Evolutionary conservation across 1,140 invertebrate species (phyloP).

Genomic region (Cecropterus lyciades): DNA sequence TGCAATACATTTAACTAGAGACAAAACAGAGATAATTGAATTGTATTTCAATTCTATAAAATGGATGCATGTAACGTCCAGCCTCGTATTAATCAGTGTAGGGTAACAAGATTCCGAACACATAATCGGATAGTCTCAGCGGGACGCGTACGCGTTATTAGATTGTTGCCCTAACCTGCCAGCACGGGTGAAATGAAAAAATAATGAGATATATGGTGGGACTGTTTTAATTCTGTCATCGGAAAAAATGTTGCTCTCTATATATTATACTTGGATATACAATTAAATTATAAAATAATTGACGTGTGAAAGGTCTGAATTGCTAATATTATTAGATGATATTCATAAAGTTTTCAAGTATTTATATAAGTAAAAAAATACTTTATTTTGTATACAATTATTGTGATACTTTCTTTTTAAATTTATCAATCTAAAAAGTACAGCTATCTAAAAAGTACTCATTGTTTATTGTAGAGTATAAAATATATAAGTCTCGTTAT

Average conservation of each 20-base stretch:
- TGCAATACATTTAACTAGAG: conserved; percentile 33
- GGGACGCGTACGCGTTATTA: conserved; percentile 76
- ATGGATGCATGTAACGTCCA: conserved; percentile 50
- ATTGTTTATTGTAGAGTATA: too few relatives aligned
- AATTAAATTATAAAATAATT: conserved; percentile 10
- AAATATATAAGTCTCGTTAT: too few relatives aligned
- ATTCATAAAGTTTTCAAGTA: too few relatives aligned
- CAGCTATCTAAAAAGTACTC: too few relatives aligned
- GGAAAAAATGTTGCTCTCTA: conserved; percentile 27
- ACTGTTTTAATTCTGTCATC: conserved; percentile 31
- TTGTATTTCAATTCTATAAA: conserved; percentile 68
- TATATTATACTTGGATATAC: background rate
- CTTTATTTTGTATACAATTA: too few relatives aligned
- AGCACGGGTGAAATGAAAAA: conserved; percentile 51
- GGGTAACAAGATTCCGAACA: conserved; percentile 76
- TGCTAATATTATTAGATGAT: too few relatives aligned
- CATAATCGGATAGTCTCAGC: conserved; percentile 77
- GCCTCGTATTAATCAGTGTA: conserved; percentile 78
- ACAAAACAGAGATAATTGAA: conserved; percentile 50
- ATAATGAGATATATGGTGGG: conserved; percentile 49
- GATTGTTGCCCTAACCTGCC: conserved; percentile 79
- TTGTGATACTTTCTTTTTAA: too few relatives aligned
- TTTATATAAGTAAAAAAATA: too few relatives aligned
- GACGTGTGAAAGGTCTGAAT: background rate
- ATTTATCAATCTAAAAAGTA: too few relatives aligned